Evolutionary conservation across 2,797 vertebrate species (phyloP).

Genomic region (Labeo calbasu): DNA sequence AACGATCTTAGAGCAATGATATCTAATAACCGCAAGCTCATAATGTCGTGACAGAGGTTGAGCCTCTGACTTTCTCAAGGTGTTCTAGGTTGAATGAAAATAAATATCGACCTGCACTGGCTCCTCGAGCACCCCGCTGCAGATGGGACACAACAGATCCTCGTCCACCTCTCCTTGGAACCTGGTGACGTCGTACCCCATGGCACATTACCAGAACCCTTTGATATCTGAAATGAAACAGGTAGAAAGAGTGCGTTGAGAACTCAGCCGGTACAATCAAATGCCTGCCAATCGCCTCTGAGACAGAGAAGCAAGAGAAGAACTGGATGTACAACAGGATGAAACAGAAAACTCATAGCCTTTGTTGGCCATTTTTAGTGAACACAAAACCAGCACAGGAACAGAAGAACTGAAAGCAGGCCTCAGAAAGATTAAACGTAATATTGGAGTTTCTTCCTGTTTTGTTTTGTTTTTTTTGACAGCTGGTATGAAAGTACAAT

Average conservation of each 20-base stretch:
- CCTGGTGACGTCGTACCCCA: constrained; percentile 98
- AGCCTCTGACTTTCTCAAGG: not conserved
- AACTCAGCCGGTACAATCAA: not conserved
- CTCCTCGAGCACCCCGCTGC: constrained; percentile 97
- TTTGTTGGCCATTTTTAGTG: not conserved
- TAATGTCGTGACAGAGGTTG: not conserved
- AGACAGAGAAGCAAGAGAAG: not conserved
- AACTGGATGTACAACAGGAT: not conserved
- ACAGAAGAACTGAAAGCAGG: not conserved
- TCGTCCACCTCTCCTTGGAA: constrained; percentile 99
- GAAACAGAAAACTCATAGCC: not conserved
- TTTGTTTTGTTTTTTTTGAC: too few relatives aligned
- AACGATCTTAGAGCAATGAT: not conserved
- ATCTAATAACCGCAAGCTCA: not conserved
- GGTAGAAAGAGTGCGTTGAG: not conserved
- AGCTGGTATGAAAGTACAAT: too few relatives aligned
- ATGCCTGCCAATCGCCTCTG: not conserved
- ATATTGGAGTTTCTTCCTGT: not conserved
- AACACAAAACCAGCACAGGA: not conserved
- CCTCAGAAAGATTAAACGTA: not conserved
- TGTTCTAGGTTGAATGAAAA: not conserved
- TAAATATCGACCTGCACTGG: constrained; percentile 87
- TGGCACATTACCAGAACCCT: constrained; percentile 90
- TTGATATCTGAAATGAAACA: constrained; percentile 63
- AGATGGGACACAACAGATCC: constrained; percentile 98